Conservation (phyloP, 2,113 vertebrate species). For the Paradisaea rubra region DNA sequence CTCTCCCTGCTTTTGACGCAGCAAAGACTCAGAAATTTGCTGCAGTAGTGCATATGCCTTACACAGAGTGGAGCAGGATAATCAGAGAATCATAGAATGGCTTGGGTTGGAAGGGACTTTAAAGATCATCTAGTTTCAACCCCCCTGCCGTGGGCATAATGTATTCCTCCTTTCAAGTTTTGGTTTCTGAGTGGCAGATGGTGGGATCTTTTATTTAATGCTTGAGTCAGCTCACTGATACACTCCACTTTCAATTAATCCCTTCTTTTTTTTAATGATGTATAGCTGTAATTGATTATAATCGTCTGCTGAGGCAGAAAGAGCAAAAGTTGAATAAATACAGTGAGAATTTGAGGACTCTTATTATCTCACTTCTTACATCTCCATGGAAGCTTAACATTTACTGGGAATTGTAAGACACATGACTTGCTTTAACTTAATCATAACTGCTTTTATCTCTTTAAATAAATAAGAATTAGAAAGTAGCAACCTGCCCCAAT, state of each 20-base stretch:
- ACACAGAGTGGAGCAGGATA: not conserved
- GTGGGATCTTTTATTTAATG: not conserved
- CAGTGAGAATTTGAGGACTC: not conserved
- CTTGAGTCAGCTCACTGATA: not conserved
- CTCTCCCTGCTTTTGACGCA: not conserved
- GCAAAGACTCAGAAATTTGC: not conserved
- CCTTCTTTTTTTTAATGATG: not conserved
- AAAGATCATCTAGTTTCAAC: not conserved
- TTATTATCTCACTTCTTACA: not conserved
- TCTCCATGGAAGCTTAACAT: not conserved
- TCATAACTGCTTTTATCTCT: not conserved
- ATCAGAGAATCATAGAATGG: not conserved
- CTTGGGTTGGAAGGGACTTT: not conserved
- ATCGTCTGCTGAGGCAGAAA: not conserved
- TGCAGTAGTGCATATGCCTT: not conserved
- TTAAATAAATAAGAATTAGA: not conserved
- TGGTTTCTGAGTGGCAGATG: not conserved
- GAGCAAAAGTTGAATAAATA: not conserved
- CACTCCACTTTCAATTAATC: not conserved
- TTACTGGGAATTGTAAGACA: not conserved
- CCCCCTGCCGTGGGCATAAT: not conserved
- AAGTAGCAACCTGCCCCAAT: not conserved
- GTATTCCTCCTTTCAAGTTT: not conserved
- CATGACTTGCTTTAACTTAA: not conserved
- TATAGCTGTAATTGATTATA: conserved; percentile 2